Conservation (phyloP, 92 coral and sea anemone species). For the Zoanthus sansibaricus region DNA sequence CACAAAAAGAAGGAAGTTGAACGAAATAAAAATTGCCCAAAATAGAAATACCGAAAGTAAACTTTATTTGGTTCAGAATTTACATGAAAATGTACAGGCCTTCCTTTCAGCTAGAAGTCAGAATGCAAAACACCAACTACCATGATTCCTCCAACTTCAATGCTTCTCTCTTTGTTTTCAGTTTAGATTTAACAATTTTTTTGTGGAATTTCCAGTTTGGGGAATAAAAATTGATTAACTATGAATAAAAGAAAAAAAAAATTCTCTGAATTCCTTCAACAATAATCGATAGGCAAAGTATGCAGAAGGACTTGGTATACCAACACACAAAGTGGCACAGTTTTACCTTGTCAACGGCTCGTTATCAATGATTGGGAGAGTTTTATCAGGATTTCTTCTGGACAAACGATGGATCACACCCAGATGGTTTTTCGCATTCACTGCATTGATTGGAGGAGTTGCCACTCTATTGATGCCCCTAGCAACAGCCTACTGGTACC, state of each 20-base stretch:
- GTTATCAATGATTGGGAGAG: constrained; percentile 2
- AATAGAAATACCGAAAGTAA: no score
- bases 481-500: constrained; percentile 1
- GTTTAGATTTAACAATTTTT: neutral
- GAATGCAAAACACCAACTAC: no score
- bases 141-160: no score
- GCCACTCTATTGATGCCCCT: constrained; percentile 6
- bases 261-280: neutral
- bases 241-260: neutral
- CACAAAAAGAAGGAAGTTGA: no score
- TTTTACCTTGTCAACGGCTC: neutral
- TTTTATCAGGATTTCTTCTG: neutral
- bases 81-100: no score
- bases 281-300: constrained; percentile 1
- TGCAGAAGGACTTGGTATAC: constrained; percentile 10
- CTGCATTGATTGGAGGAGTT: neutral
- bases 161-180: no score
- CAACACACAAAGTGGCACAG: neutral
- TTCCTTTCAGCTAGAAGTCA: no score
- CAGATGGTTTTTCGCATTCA: neutral
- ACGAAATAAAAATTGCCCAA: no score
- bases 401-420: neutral
- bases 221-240: neutral
- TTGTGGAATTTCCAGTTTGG: neutral
- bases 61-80: no score